phyloP scores from a whole-genome alignment of 92 coral and sea anemone genomes.

The Parazoanthus swiftii region DNA sequence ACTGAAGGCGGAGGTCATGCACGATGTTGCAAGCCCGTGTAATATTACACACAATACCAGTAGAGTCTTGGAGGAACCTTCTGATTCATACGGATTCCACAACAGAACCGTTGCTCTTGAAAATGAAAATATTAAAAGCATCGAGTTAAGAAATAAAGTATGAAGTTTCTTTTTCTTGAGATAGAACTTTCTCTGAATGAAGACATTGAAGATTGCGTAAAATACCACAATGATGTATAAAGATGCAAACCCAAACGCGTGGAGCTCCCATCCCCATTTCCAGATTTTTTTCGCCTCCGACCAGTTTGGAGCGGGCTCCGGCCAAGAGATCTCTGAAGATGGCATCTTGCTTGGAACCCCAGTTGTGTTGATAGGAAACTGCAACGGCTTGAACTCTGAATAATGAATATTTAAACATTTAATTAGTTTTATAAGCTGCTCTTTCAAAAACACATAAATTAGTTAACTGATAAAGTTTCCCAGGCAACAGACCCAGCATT shows the following conservation, averaged over 20 bases:
- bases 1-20: not conserved
- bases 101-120: not conserved
- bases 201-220: not conserved
- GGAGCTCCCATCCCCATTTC: not conserved
- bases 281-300: too few species aligned
- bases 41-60: not conserved
- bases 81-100: not conserved
- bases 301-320: not conserved
- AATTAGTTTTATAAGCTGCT: too few species aligned
- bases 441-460: too few species aligned
- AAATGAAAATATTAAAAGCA: not conserved
- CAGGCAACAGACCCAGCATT: too few species aligned
- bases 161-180: not conserved
- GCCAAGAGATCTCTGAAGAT: not conserved
- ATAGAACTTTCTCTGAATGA: not conserved
- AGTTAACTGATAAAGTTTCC: too few species aligned
- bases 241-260: too few species aligned
- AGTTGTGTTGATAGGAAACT: too few species aligned
- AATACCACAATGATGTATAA: not conserved
- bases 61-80: not conserved
- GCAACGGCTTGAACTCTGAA: too few species aligned
- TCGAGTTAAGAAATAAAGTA: too few species aligned
- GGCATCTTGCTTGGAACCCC: not conserved
- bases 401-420: too few species aligned
- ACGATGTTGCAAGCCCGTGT: not conserved